Conservation (phyloP, 2,888 invertebrate species). For the Macroteleia sp. region DNA sequence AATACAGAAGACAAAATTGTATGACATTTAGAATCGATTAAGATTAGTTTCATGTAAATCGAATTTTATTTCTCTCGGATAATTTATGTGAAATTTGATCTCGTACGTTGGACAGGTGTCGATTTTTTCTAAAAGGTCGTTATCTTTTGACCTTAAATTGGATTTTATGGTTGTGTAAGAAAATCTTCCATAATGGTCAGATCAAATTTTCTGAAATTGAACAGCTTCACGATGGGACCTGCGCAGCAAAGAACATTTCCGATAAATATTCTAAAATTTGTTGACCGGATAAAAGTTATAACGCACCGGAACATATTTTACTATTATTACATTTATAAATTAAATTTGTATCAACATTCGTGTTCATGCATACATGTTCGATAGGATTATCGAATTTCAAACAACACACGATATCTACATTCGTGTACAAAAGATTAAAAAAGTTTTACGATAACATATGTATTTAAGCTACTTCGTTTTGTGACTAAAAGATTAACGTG, state of each 20-base stretch:
- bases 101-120: constrained; percentile 29
- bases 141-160: constrained; percentile 34
- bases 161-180: constrained; percentile 20
- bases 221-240: background rate
- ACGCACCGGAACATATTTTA: background rate
- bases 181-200: constrained; percentile 9
- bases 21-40: too few species aligned
- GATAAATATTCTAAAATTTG: constrained; percentile 7
- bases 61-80: constrained; percentile 11
- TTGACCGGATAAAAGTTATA: constrained; percentile 14
- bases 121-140: constrained; percentile 9
- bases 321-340: constrained; percentile 4
- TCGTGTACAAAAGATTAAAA: constrained; percentile 27
- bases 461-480: constrained; percentile 23
- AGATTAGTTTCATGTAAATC: too few species aligned
- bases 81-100: constrained; percentile 32
- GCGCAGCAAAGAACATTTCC: too few species aligned
- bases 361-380: constrained; percentile 9
- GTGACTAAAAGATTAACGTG: constrained; percentile 23
- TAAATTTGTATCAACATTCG: constrained; percentile 14
- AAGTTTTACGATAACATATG: constrained; percentile 21
- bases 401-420: constrained; percentile 10
- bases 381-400: constrained; percentile 26
- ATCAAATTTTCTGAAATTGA: constrained; percentile 24
- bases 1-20: constrained; percentile 11